Conservation (phyloP, 1,140 invertebrate genomes). For the Chelonus insularis region DNA sequence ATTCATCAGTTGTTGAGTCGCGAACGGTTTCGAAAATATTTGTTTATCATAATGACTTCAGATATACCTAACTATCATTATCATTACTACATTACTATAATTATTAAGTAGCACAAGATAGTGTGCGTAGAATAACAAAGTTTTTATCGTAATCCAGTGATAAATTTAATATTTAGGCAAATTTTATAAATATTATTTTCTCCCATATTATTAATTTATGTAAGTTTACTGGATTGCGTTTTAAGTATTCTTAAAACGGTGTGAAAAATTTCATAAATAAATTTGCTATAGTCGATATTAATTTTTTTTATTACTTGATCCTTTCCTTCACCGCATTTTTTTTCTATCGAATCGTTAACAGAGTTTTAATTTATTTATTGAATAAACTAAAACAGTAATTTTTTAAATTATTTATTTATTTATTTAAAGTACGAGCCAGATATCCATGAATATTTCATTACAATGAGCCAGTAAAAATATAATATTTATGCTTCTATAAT, state of each 20-base stretch:
- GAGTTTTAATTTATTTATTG: constrained; percentile 25
- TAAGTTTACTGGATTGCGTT: constrained; percentile 32
- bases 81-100: constrained; percentile 5
- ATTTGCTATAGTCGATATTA: constrained; percentile 38
- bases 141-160: not conserved
- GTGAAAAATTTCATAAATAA: constrained; percentile 51
- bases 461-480: too few species aligned
- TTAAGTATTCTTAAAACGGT: constrained; percentile 38
- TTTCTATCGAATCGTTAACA: too few species aligned
- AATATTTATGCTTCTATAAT: too few species aligned
- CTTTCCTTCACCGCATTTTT: too few species aligned
- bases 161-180: not conserved
- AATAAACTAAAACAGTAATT: too few species aligned
- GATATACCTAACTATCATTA: not conserved
- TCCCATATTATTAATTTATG: constrained; percentile 22
- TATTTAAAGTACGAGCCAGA: too few species aligned
- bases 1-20: not conserved
- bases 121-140: not conserved
- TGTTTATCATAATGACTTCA: not conserved
- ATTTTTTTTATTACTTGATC: constrained; percentile 1
- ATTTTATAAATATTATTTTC: not conserved
- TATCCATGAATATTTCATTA: too few species aligned
- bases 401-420: too few species aligned
- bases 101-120: not conserved
- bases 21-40: not conserved